Base-by-base conservation (phyloP, 2,888 invertebrate genomes). In the Cheilosia urbana region DNA sequence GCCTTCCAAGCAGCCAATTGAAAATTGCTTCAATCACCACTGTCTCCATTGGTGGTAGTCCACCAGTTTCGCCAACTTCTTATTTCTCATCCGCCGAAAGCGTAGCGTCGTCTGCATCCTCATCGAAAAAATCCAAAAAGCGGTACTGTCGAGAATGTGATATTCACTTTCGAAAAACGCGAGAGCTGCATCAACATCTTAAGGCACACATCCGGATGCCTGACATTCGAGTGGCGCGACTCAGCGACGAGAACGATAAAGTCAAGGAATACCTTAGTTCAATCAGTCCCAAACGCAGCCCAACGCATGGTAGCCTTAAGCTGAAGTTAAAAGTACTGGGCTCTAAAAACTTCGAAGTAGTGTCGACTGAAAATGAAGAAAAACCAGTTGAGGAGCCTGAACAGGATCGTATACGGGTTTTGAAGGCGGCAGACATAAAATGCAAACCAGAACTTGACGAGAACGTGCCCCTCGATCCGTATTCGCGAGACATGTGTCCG, bases 71-170 rank as follows among this genome's bases (percentile, higher is more conserved):
- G 34, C 76, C 87, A 27, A 78, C 82, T 13, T 87, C 88, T n/a
- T 88, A 88, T 76, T 88, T 88, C 58, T 89, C 89, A 6, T 89
- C 89, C 0, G 81, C 87, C 11, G 88, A 88, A 69, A 87, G 85
- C 65, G 79, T 81, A 11, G 87, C 87, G 4, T 87, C 88, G 1
- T 47, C 80, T 6, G 71, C 76, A n/a, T 82, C 87, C 7, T 57
- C 83, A 17, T 88, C 87, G n/a, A 88, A 88, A 72, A 88, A 83
- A 84, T 78, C 71, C 1, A 85, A 85, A 53, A 88, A 88, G 63
- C 88, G 88, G 17, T 76, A 76, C 55, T 90, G 90, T 68, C 75
- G 83, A 15, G 82, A 75, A 58, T 90, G 90, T 79, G 68, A 88
- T 71, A 34, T 79, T 21, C 68, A 88, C 27, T 89, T 89, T 75